Evolutionary conservation across 2,888 invertebrate genomes (phyloP).

Genomic region (Orthosia gracilis): DNA sequence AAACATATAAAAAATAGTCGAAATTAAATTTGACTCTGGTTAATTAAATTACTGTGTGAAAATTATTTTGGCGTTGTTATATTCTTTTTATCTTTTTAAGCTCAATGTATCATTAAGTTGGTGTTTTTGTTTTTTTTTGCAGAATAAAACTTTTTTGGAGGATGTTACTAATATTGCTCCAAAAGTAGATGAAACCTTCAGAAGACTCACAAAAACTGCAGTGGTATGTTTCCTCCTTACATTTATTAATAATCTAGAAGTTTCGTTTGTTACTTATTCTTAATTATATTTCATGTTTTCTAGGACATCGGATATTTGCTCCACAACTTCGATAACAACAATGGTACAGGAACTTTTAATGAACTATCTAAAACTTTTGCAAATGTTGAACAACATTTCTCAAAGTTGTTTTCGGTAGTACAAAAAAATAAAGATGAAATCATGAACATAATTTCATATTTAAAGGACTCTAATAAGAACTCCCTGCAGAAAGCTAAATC

Average conservation of each 20-base stretch:
- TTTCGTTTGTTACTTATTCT: background rate
- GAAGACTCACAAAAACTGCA: constrained; percentile 86
- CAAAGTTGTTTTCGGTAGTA: constrained; percentile 86
- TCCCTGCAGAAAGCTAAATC: constrained; percentile 78
- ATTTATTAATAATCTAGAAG: background rate
- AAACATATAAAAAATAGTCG: too few species aligned
- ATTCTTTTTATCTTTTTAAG: background rate
- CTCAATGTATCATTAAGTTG: background rate
- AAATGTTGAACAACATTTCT: constrained; percentile 88
- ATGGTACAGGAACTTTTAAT: constrained; percentile 74
- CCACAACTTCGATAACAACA: constrained; percentile 74
- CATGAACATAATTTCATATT: constrained; percentile 76
- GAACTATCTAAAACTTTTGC: constrained; percentile 76
- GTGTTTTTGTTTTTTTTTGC: constrained; percentile 61
- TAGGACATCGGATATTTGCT: constrained; percentile 85
- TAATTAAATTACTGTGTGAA: too few species aligned
- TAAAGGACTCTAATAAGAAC: constrained; percentile 77
- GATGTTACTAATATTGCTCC: constrained; percentile 79
- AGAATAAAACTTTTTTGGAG: constrained; percentile 82
- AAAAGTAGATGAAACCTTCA: constrained; percentile 83
- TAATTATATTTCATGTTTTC: constrained; percentile 46
- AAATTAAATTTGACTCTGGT: too few species aligned
- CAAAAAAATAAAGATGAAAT: constrained; percentile 89
- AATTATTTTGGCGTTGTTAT: background rate
- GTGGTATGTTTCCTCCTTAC: constrained; percentile 73